These are phyloP conservation scores for Holotrichia oblita DNA, from an alignment of 1,140 invertebrate genomes.

Conservation along the genomic window DNA sequence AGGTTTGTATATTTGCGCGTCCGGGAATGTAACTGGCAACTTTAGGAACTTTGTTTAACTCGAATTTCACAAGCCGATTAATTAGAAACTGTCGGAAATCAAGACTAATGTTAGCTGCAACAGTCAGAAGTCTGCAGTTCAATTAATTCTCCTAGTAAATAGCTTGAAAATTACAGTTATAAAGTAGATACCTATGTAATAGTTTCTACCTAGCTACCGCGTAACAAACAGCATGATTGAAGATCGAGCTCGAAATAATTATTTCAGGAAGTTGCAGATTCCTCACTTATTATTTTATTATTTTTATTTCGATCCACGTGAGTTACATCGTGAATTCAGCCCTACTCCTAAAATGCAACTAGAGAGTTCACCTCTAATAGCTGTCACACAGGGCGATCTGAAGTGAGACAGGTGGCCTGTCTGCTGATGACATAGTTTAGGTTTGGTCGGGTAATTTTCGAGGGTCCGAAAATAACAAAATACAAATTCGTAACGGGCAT, in stretches of 20 bases:
- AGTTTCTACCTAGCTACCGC: no score
- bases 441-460: background rate
- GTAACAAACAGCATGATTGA: no score
- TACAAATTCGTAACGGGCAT: background rate
- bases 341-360: background rate
- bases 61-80: background rate
- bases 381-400: background rate
- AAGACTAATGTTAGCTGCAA: background rate
- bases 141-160: background rate
- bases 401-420: background rate
- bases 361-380: background rate
- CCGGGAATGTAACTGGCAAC: background rate
- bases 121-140: background rate
- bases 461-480: constrained; percentile 5
- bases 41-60: background rate
- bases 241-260: no score
- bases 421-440: background rate
- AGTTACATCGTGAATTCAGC: no score
- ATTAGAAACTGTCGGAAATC: background rate
- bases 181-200: no score
- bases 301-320: no score
- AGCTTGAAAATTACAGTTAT: no score
- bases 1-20: background rate
- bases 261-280: no score
- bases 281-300: no score